A percentile compares a stretch with the other conserved stretches of the same genome.
phyloP scores from a whole-genome alignment of 2,888 invertebrate genomes.

The Lasius fuliginosus region DNA sequence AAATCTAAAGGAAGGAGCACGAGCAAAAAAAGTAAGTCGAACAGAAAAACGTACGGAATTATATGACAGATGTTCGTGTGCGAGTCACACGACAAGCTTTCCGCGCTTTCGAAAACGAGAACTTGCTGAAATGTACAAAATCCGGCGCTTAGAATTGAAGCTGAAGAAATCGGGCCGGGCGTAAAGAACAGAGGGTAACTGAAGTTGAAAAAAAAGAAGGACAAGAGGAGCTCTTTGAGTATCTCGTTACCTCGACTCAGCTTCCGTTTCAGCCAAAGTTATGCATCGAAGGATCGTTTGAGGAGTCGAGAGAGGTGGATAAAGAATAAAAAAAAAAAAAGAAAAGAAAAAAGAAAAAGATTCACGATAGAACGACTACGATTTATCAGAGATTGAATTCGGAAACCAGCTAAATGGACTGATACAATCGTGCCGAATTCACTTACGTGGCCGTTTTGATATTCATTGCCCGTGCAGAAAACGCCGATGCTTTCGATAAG shows the following conservation, averaged over 20 bases:
- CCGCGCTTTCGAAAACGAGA: slow-evolving; percentile 55
- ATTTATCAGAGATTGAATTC: slow-evolving; percentile 79
- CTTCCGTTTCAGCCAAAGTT: slow-evolving; percentile 68
- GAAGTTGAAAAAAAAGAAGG: slow-evolving; percentile 10
- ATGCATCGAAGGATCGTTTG: slow-evolving; percentile 61
- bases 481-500: background rate
- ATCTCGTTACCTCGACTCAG: slow-evolving; percentile 69
- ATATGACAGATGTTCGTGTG: slow-evolving; percentile 3
- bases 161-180: slow-evolving; percentile 52
- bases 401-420: slow-evolving; percentile 63
- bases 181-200: slow-evolving; percentile 17
- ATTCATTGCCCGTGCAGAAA: background rate
- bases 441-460: slow-evolving; percentile 7
- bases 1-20: slow-evolving; percentile 26
- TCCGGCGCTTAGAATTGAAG: slow-evolving; percentile 60
- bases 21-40: slow-evolving; percentile 19
- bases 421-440: slow-evolving; percentile 61
- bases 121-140: slow-evolving; percentile 67
- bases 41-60: slow-evolving; percentile 34
- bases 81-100: slow-evolving; percentile 6
- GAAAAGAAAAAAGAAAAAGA: slow-evolving; percentile 51
- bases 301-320: slow-evolving; percentile 37
- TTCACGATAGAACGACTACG: slow-evolving; percentile 69
- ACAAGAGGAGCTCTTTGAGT: slow-evolving; percentile 61
- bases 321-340: slow-evolving; percentile 42